A percentile compares a stretch with the other conserved stretches of the same genome.
These are phyloP conservation scores for Melanerpes formicivorus DNA, from an alignment of 2,113 vertebrate genomes.

Conservation along the genomic window DNA sequence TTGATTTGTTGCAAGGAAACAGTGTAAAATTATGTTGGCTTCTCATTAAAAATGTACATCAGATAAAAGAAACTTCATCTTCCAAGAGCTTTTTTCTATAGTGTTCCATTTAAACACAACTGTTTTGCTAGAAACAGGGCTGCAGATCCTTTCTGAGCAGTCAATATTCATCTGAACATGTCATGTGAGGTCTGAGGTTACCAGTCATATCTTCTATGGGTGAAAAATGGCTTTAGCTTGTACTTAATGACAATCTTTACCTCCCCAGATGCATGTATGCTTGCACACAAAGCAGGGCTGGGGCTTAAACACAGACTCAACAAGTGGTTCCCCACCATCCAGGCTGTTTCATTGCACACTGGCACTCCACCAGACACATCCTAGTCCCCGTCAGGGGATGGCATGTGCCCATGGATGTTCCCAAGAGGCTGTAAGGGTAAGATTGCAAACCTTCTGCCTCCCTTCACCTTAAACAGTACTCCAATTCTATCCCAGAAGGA, in stretches of 20 bases:
- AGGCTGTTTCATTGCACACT: fast-evolving
- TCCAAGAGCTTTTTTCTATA: neutral
- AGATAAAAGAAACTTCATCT: neutral
- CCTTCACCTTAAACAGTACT: neutral
- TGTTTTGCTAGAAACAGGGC: neutral
- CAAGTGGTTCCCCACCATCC: neutral
- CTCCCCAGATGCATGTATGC: neutral
- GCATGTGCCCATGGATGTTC: fast-evolving
- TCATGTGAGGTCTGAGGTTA: neutral
- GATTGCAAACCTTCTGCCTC: neutral
- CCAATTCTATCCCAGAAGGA: neutral
- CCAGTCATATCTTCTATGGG: neutral
- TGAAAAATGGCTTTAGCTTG: neutral
- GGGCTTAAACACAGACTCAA: neutral
- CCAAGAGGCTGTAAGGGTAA: neutral
- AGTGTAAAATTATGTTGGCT: neutral
- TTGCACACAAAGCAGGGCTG: neutral
- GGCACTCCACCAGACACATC: neutral
- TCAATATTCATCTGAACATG: neutral
- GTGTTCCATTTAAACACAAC: neutral
- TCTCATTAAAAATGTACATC: neutral
- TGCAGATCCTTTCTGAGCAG: neutral
- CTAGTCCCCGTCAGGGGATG: neutral
- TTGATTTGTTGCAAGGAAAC: neutral
- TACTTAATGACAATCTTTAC: neutral